Evolutionary conservation across 2,797 vertebrate genomes (phyloP).

Genomic region (Hybognathus amarus): DNA sequence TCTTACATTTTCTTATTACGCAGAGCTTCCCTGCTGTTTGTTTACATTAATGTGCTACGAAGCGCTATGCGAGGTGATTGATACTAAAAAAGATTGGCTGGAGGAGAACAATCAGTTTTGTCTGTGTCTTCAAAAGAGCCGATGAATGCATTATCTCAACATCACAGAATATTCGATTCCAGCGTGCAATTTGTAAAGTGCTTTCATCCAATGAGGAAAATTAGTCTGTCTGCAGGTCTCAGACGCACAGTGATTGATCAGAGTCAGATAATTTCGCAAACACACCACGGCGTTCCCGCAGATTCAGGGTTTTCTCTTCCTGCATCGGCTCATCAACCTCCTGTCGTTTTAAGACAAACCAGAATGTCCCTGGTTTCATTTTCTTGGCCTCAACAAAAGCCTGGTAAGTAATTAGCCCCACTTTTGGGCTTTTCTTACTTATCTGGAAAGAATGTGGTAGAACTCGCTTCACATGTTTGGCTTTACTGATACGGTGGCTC

Average conservation of each 20-base stretch:
- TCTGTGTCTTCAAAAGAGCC: conserved; percentile 39
- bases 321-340: conserved; percentile 20
- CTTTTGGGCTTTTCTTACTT: conserved; percentile 41
- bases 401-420: conserved; percentile 32
- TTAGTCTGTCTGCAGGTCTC: conserved; percentile 54
- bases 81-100: conserved; percentile 43
- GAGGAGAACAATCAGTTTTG: conserved; percentile 56
- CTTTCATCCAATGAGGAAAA: conserved; percentile 58
- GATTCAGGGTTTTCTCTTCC: conserved; percentile 24
- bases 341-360: conserved; percentile 32
- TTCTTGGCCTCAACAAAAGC: conserved; percentile 40
- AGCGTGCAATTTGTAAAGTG: conserved; percentile 53
- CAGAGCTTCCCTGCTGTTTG: conserved; percentile 6
- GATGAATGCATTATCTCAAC: conserved; percentile 55
- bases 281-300: background rate
- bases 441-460: conserved; percentile 48
- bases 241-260: conserved; percentile 54
- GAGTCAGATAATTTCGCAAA: conserved; percentile 44
- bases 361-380: conserved; percentile 21
- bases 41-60: conserved; percentile 33
- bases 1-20: conserved; percentile 21
- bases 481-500: conserved; percentile 42
- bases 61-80: conserved; percentile 47
- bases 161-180: conserved; percentile 53
- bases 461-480: conserved; percentile 36